Conservation (phyloP, 2,888 invertebrate genomes). For the Parochlus steinenii region DNA sequence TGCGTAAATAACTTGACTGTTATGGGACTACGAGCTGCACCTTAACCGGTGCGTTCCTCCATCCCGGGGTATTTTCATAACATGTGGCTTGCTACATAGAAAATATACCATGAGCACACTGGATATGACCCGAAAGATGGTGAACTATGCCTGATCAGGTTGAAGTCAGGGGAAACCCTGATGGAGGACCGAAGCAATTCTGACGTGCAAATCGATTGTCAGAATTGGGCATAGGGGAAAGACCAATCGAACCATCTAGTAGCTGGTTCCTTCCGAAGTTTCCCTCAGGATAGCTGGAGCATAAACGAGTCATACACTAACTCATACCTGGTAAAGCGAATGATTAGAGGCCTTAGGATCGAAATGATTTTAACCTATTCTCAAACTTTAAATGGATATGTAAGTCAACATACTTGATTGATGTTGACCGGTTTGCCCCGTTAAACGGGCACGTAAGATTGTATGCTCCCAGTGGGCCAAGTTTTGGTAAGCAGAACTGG, state of each 20-base stretch:
- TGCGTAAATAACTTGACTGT: conserved; percentile 40
- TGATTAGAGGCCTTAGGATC: conserved; percentile 53
- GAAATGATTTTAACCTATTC: conserved; percentile 55
- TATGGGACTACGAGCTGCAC: conserved; percentile 15
- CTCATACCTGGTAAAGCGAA: conserved; percentile 58
- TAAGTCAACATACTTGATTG: conserved; percentile 40
- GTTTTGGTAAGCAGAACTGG: conserved; percentile 66
- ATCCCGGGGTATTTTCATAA: conserved; percentile 16
- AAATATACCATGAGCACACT: conserved; percentile 34
- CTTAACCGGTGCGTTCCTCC: conserved; percentile 15
- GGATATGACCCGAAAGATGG: conserved; percentile 58
- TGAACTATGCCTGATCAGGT: conserved; percentile 56
- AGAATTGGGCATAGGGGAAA: conserved; percentile 56
- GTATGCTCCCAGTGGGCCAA: conserved; percentile 49
- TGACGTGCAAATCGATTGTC: conserved; percentile 68
- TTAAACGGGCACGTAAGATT: conserved; percentile 37
- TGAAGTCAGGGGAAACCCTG: no score
- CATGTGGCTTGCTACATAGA: conserved; percentile 9
- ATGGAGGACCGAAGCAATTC: conserved; percentile 54
- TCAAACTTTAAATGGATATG: conserved; percentile 64
- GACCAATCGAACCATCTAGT: conserved; percentile 61
- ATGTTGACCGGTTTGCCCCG: conserved; percentile 14
- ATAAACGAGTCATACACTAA: conserved; percentile 24
- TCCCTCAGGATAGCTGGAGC: conserved; percentile 56
- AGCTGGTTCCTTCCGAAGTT: conserved; percentile 63